phyloP scores from a whole-genome alignment of 2,888 invertebrate species.

The Cosmopolites sordidus region DNA sequence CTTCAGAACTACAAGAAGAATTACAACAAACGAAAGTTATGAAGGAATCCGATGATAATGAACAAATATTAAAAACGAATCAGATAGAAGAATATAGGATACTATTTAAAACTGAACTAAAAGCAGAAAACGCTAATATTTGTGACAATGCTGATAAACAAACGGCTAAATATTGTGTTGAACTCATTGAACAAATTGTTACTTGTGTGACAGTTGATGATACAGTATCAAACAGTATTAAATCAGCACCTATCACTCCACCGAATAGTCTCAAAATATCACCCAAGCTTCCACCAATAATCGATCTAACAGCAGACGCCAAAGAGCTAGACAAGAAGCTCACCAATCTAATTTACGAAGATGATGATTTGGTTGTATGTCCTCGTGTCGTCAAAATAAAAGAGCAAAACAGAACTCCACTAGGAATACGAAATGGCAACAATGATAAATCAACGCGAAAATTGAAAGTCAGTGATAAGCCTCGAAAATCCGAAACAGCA shows the following conservation, averaged over 20 bases:
- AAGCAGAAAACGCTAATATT: neutral
- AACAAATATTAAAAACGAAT: too few relatives aligned
- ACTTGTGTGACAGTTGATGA: too few relatives aligned
- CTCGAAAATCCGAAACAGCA: constrained; percentile 35
- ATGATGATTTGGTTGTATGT: constrained; percentile 42
- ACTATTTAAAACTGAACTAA: too few relatives aligned
- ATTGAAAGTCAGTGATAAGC: constrained; percentile 44
- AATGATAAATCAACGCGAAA: constrained; percentile 33
- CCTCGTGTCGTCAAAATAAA: constrained; percentile 41
- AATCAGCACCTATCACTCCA: constrained; percentile 13
- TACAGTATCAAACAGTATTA: neutral
- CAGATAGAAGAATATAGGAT: too few relatives aligned
- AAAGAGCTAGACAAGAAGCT: constrained; percentile 48
- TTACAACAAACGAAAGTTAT: neutral
- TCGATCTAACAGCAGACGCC: constrained; percentile 35
- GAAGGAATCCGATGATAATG: neutral
- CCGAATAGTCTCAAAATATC: constrained; percentile 10
- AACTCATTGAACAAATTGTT: too few relatives aligned
- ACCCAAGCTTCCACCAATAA: constrained; percentile 23
- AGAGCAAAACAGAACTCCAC: constrained; percentile 37
- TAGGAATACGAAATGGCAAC: constrained; percentile 36
- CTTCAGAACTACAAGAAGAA: too few relatives aligned
- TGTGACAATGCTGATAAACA: neutral
- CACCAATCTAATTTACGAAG: constrained; percentile 58
- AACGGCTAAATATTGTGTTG: neutral